These are phyloP conservation scores for Caenorhabditis zanzibari DNA, from an alignment of 2,888 invertebrate species.

Conservation along the genomic window DNA sequence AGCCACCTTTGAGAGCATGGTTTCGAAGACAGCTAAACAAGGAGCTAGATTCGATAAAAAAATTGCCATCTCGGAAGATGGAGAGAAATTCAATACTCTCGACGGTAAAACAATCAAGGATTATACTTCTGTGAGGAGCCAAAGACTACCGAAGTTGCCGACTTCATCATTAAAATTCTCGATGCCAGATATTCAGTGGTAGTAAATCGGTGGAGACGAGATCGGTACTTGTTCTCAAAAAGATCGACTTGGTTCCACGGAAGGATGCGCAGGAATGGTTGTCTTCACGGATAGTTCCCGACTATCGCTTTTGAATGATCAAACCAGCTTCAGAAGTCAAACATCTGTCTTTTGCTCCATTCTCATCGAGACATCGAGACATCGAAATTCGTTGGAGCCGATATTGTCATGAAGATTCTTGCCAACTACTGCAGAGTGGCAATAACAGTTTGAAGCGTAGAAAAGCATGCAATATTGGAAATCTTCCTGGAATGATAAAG, in stretches of 20 bases:
- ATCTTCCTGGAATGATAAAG: too few species aligned
- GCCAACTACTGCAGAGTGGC: too few species aligned
- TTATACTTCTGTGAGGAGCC: slow-evolving; percentile 95
- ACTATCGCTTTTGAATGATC: slow-evolving; percentile 90
- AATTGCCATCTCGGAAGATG: slow-evolving; percentile 60
- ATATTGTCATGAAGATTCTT: too few species aligned
- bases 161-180: slow-evolving; percentile 89
- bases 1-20: slow-evolving; percentile 59
- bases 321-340: slow-evolving; percentile 91
- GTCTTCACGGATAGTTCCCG: slow-evolving; percentile 90
- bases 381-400: too few species aligned
- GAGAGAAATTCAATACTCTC: slow-evolving; percentile 82
- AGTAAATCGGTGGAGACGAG: slow-evolving; percentile 94
- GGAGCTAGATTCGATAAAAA: slow-evolving; percentile 66
- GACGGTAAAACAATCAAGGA: slow-evolving; percentile 89
- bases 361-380: too few species aligned
- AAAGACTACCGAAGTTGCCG: slow-evolving; percentile 86
- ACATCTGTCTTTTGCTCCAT: too few species aligned
- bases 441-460: too few species aligned
- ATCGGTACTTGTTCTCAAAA: slow-evolving; percentile 95
- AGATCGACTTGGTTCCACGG: slow-evolving; percentile 90
- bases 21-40: slow-evolving; percentile 56
- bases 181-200: slow-evolving; percentile 94
- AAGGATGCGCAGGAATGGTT: slow-evolving; percentile 94
- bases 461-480: too few species aligned